Evolutionary conservation across 1,140 invertebrate genomes (phyloP).

Genomic region (Chelonus insularis): DNA sequence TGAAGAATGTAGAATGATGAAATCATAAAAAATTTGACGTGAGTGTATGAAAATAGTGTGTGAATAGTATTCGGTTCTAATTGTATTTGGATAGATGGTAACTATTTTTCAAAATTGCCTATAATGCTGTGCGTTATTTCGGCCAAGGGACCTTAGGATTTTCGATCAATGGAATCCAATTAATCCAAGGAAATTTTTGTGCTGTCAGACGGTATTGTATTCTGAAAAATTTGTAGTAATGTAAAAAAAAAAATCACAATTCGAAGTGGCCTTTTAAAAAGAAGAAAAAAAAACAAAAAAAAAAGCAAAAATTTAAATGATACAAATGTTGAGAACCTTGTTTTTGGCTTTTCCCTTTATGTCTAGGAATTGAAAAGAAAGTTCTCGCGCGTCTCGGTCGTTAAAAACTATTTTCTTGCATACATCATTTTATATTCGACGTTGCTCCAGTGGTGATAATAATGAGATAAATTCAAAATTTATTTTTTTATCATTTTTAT

Average conservation of each 20-base stretch:
- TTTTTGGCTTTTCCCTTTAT: conserved; percentile 22
- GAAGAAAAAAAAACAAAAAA: conserved; percentile 38
- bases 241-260: conserved; percentile 34
- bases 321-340: conserved; percentile 36
- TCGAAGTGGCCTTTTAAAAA: conserved; percentile 37
- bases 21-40: too few species aligned
- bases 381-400: conserved; percentile 21
- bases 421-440: not conserved
- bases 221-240: conserved; percentile 30
- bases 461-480: too few species aligned
- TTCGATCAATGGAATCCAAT: conserved; percentile 40
- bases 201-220: conserved; percentile 40
- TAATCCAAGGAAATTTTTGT: conserved; percentile 26
- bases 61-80: too few species aligned
- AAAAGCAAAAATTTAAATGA: too few species aligned
- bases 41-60: too few species aligned
- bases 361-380: conserved; percentile 32
- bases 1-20: too few species aligned
- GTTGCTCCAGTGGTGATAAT: not conserved
- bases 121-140: conserved; percentile 44
- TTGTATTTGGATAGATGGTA: conserved; percentile 45
- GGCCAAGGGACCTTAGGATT: conserved; percentile 34
- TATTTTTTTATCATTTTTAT: not conserved
- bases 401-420: conserved; percentile 10
- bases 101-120: conserved; percentile 62